Evolutionary conservation across 2,888 invertebrate genomes (phyloP), one percentile per base, ranked within the genome.

Genomic region (Tipula confusa): DNA sequence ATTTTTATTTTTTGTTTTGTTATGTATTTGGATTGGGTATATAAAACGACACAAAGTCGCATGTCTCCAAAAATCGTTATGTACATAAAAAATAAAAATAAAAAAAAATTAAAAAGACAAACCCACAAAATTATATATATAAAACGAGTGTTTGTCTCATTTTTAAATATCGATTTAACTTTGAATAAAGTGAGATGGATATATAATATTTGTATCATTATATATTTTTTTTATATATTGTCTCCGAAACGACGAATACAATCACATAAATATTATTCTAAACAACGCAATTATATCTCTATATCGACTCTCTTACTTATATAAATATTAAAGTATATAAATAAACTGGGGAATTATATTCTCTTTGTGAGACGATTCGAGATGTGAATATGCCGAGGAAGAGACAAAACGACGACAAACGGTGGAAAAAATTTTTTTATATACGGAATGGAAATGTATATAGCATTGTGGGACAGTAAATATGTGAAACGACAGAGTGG

Each of bases 391-490:
- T 43, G 5, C 7, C 18, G 24, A 64, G 9, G 64, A 80, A 80
- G 80, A 80, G 80, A 80, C 80, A 80, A 80, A 80, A 80, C 80
- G 80, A 80, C 80, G 80, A 80, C 80, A 80, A 29, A 31, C 29
- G 11, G 15, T 80, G 79, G 29, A 79, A 79, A 79, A 13, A 24
- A 33, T 36, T 2, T 36, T 9, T 36, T 0, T 29, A 28, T 29
- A 79, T 29, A 79, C 28, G 79, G 28, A 79, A 28, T 29, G 15
- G 29, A 80, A 15, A 80, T 15, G 15, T 80, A 15, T 29, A 80
- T 80, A 80, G 31, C 28, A 79, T 80, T 80, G 29, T 80, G 80
- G 80, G 29, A 80, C 29, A 80, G 80, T 29, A 80, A 80, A 80
- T 80, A 18, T 1, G 24, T 4, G 7, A 15, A 80, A 80, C 80